Evolutionary conservation across 2,113 vertebrate genomes (phyloP).

Genomic region (Rhynchopsitta pachyrhyncha): DNA sequence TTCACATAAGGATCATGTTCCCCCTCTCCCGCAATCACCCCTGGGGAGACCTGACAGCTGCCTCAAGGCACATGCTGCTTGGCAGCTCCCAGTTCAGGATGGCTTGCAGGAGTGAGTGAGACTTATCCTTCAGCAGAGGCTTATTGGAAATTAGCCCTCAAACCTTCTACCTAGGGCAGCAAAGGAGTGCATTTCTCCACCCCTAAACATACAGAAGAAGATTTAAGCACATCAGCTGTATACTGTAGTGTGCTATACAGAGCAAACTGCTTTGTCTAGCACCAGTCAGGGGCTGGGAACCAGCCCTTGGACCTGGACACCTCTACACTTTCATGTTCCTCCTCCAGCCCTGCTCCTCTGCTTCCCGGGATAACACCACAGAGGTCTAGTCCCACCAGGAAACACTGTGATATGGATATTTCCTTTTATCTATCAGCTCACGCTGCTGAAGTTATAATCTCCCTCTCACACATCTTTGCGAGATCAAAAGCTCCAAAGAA

Average conservation of each 20-base stretch:
- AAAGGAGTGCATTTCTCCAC: not conserved
- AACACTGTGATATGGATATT: not conserved
- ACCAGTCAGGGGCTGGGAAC: not conserved
- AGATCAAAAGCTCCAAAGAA: not conserved
- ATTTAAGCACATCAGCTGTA: not conserved
- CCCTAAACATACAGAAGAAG: not conserved
- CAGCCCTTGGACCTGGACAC: not conserved
- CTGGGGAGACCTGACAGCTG: not conserved
- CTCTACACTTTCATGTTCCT: accelerated
- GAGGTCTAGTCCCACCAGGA: not conserved
- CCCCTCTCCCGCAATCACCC: not conserved
- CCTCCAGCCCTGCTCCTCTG: not conserved
- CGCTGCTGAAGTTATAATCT: not conserved
- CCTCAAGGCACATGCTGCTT: not conserved
- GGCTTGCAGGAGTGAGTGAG: accelerated
- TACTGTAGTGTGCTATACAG: not conserved
- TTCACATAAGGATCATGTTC: not conserved
- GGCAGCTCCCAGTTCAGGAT: not conserved
- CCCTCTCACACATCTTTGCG: not conserved
- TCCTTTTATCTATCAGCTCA: not conserved
- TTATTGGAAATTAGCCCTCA: not conserved
- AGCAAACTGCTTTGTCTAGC: not conserved
- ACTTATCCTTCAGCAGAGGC: not conserved
- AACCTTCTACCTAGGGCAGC: not conserved
- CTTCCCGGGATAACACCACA: not conserved